A percentile compares a stretch with the other conserved stretches of the same genome.
These are phyloP conservation scores for Solea senegalensis DNA, from an alignment of 2,113 vertebrate genomes.

Conservation along the genomic window DNA sequence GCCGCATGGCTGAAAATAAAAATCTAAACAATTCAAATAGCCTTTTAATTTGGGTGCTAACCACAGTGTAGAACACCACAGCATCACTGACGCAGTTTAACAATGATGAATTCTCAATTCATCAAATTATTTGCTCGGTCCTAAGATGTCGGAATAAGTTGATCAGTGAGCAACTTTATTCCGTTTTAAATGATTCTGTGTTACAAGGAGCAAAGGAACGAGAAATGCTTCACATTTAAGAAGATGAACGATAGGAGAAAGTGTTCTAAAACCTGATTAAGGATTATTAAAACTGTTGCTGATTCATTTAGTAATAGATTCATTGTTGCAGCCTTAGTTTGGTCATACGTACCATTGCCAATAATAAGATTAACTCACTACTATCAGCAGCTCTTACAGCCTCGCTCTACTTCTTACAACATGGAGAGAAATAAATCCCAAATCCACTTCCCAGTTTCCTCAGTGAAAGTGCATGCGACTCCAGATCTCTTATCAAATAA, in stretches of 20 bases:
- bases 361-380: constrained; percentile 42
- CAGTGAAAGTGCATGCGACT: constrained; percentile 51
- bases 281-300: too few relatives aligned
- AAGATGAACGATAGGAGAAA: too few relatives aligned
- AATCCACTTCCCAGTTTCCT: constrained; percentile 42
- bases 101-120: too few relatives aligned
- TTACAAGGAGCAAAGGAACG: too few relatives aligned
- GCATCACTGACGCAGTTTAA: background rate
- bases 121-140: too few relatives aligned
- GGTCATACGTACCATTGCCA: constrained; percentile 14
- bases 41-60: background rate
- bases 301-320: too few relatives aligned
- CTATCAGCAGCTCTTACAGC: constrained; percentile 20
- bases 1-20: background rate
- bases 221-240: too few relatives aligned
- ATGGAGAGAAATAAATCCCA: constrained; percentile 60
- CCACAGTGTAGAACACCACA: background rate
- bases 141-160: too few relatives aligned
- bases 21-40: background rate
- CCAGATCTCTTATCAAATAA: constrained; percentile 69
- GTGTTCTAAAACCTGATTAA: too few relatives aligned
- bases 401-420: constrained; percentile 28
- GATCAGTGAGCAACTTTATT: too few relatives aligned
- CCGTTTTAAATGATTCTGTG: too few relatives aligned
- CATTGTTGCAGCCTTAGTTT: too few relatives aligned